Base-by-base conservation (phyloP, 2,113 vertebrate species). In the Morone saxatilis region DNA sequence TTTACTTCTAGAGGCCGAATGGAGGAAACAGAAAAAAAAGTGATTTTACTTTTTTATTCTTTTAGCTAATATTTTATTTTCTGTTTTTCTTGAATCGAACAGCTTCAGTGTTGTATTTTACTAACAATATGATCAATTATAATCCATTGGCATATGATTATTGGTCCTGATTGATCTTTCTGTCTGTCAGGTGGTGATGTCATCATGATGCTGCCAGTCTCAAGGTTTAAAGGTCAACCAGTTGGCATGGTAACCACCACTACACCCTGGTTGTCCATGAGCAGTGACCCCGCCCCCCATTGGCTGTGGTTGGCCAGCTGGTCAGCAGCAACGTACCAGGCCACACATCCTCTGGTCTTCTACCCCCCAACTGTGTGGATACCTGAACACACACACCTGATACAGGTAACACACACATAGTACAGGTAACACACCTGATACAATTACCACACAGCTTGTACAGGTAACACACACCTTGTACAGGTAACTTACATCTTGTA, bases 141-240 rank as follows among this genome's bases (percentile, higher is more conserved):
- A 3, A 38, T 36, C 19, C 16, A 31, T 48, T 19, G 51, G 12
- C 1, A 7, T n/a, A 6, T 60, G 12, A 7, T 36, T 38, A 3
- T 10, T 43, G n/a, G 0, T 71, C 6, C 38, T 82, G 22, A 67
- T n/a, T 48, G 2, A 20, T 60, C 48, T 16, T 0, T 71, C n/a
- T 54, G 22, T 71, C 54, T 71, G 13, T 53, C 68, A 91, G 89
- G 71, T 59, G 51, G 69, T 76, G 85, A 87, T 89, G 76, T 85
- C 79, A 85, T 78, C 78, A 86, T 91, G 79, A 89, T 89, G 87
- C 76, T 83, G 43, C 87, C 89, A 6, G 72, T 88, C 41, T 71
- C 86, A 14, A 80, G 72, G 63, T 87, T 85, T 8, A 91, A 91
- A 83, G 60, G 84, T 80, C 89, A 85, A 65, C 84, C 81, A 0